Conservation (phyloP, 2,797 vertebrate species). For the Pangasius djambal region DNA sequence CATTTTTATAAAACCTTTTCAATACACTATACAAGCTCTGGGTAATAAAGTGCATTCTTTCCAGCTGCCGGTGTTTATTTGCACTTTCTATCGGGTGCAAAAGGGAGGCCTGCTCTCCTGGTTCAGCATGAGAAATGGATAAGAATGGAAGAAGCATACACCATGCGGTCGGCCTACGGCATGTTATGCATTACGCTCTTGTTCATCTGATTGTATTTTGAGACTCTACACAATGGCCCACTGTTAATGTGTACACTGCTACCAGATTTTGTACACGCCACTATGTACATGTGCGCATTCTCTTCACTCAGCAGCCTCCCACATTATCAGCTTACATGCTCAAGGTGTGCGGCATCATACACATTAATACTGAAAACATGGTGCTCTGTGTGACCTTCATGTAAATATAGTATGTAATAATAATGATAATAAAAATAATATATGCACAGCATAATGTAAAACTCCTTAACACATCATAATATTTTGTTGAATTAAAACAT, state of each 20-base stretch:
- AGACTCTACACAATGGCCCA: conserved; percentile 29
- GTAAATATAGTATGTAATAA: conserved; percentile 13
- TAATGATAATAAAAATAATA: conserved; percentile 26
- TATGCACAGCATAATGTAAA: not conserved
- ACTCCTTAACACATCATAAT: not conserved
- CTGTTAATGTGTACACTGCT: conserved; percentile 17
- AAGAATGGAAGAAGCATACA: conserved; percentile 8
- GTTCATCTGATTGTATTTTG: conserved; percentile 39
- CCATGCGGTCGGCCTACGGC: conserved; percentile 14
- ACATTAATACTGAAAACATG: conserved; percentile 7
- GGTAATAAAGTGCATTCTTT: conserved; percentile 8
- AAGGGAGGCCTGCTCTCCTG: not conserved
- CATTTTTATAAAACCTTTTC: not conserved
- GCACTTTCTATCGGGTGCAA: not conserved
- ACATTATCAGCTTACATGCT: conserved; percentile 41
- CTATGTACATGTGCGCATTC: conserved; percentile 32
- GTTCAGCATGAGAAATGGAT: conserved; percentile 1
- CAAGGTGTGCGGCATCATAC: not conserved
- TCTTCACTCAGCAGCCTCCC: conserved; percentile 41
- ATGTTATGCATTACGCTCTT: conserved; percentile 37
- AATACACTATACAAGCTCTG: not conserved
- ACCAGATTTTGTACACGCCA: conserved; percentile 22
- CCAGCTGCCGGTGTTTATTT: not conserved
- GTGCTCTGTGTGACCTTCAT: not conserved
- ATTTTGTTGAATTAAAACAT: not conserved